A percentile compares a stretch with the other conserved stretches of the same genome.
Conservation (phyloP, 2,797 vertebrate species). For the Typhlichthys subterraneus region DNA sequence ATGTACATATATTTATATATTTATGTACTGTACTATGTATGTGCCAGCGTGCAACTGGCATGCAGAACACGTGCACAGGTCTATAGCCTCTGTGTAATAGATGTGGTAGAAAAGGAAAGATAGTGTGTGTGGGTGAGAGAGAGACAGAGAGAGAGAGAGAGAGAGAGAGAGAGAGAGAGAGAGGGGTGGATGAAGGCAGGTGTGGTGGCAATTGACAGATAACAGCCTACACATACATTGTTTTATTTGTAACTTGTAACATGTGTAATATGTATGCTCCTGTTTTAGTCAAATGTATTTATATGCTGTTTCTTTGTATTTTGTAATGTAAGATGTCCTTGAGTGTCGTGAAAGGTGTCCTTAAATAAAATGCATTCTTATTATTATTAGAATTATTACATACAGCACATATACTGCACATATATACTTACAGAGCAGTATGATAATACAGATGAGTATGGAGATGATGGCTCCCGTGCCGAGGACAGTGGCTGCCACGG, state of each 20-base stretch:
- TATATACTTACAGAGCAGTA: conserved; percentile 87
- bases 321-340: too few species aligned
- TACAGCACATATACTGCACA: neutral
- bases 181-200: too few species aligned
- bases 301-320: too few species aligned
- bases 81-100: too few species aligned
- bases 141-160: neutral
- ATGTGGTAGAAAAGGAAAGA: neutral
- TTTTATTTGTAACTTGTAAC: too few species aligned
- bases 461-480: conserved; percentile 92
- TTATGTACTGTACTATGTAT: neutral
- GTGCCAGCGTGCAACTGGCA: neutral
- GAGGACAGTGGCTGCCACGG: conserved; percentile 87
- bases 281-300: too few species aligned
- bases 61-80: neutral
- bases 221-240: too few species aligned
- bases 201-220: too few species aligned
- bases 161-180: neutral
- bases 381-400: too few species aligned
- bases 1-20: neutral
- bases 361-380: too few species aligned
- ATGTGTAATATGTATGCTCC: too few species aligned
- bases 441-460: conserved; percentile 92
- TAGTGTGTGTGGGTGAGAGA: neutral
- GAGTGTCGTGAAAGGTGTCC: too few species aligned